Evolutionary conservation across 64 coral and sea anemone genomes (phyloP).

Genomic region (Pachyseris speciosa): DNA sequence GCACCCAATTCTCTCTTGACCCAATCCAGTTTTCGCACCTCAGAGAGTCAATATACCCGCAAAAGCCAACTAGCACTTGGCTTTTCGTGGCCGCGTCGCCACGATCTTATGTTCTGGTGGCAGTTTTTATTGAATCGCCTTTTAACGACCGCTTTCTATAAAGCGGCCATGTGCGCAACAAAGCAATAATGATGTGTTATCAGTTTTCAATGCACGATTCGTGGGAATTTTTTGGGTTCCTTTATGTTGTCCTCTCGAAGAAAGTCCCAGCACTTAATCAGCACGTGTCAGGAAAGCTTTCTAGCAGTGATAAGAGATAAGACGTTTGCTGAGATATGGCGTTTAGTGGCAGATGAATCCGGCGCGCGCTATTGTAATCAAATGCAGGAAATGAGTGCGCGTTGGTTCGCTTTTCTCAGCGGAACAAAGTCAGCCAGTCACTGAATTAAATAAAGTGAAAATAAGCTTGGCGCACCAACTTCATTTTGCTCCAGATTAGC

Average conservation of each 20-base stretch:
- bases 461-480: no score
- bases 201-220: neutral
- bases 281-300: neutral
- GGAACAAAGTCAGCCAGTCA: no score
- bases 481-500: no score
- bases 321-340: neutral
- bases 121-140: neutral
- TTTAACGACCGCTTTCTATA: neutral
- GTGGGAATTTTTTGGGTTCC: neutral
- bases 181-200: neutral
- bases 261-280: neutral
- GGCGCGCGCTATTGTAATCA: no score
- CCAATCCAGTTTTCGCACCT: neutral
- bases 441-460: no score
- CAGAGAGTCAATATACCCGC: neutral
- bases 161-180: neutral
- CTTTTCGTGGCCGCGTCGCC: neutral
- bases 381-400: no score
- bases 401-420: no score
- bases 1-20: neutral
- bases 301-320: neutral
- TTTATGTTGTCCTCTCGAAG: neutral
- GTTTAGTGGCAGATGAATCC: no score
- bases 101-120: neutral
- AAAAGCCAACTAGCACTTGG: slow-evolving; percentile 15